Percentiles rank a stretch among this genome's conserved stretches.
Conservation (phyloP, 2,888 invertebrate species). For the Netelia virgata region DNA sequence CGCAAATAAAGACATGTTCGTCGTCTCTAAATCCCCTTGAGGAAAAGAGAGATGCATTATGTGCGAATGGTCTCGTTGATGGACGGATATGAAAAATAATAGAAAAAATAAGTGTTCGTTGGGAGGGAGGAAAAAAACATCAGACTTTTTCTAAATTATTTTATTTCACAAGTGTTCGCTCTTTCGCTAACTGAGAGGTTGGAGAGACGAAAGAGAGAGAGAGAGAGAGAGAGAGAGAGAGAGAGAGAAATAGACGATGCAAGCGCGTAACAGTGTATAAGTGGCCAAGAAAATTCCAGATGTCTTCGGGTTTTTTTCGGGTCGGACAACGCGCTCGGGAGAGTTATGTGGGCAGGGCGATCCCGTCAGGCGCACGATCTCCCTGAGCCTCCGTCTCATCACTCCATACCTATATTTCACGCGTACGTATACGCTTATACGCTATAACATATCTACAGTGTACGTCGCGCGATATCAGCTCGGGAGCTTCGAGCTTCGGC, state of each 20-base stretch:
- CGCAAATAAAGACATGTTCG: slow-evolving; percentile 20
- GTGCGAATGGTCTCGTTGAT: slow-evolving; percentile 64
- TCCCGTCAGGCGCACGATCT: slow-evolving; percentile 72
- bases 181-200: slow-evolving; percentile 39
- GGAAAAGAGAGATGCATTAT: slow-evolving; percentile 50
- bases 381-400: slow-evolving; percentile 13
- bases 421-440: slow-evolving; percentile 13
- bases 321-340: slow-evolving; percentile 55
- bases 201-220: slow-evolving; percentile 13
- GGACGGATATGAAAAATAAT: slow-evolving; percentile 62
- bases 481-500: slow-evolving; percentile 23
- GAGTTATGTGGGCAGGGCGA: slow-evolving; percentile 57
- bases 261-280: slow-evolving; percentile 60
- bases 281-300: slow-evolving; percentile 72
- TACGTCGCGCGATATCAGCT: no score
- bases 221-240: slow-evolving; percentile 16
- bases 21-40: background rate
- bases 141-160: slow-evolving; percentile 21
- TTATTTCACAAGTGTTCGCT: slow-evolving; percentile 39
- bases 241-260: slow-evolving; percentile 15
- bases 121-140: slow-evolving; percentile 7
- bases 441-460: background rate
- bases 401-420: slow-evolving; percentile 37
- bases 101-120: slow-evolving; percentile 33
- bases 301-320: slow-evolving; percentile 65